Evolutionary conservation across 2,797 vertebrate species (phyloP).

Genomic region (Channa striata): DNA sequence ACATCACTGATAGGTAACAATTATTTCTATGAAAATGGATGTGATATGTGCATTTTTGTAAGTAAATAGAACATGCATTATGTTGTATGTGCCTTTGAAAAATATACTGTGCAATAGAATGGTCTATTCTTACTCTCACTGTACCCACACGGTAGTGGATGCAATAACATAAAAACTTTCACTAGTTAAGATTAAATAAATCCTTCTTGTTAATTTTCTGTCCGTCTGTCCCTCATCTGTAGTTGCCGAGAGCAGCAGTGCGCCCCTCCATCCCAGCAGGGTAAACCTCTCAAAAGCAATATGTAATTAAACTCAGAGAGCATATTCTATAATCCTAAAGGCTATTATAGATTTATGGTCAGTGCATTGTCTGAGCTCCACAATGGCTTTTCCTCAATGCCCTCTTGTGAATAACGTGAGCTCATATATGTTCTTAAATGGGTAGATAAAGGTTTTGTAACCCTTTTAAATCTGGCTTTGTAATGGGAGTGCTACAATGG

Average conservation of each 20-base stretch:
- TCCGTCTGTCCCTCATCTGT: conserved; percentile 76
- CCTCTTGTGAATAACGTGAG: conserved; percentile 56
- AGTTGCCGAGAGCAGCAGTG: conserved; percentile 34
- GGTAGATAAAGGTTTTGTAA: conserved; percentile 83
- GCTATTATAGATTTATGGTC: conserved; percentile 85
- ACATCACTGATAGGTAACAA: too few species aligned
- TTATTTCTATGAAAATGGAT: not conserved
- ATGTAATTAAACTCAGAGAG: conserved; percentile 87
- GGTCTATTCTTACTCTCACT: not conserved
- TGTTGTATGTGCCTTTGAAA: not conserved
- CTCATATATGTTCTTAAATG: conserved; percentile 83
- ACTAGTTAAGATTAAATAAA: conserved; percentile 75
- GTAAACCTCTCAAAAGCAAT: conserved; percentile 83
- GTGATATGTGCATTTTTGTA: not conserved
- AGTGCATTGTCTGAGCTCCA: conserved; percentile 81
- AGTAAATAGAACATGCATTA: not conserved
- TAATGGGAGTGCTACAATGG: conserved; percentile 77
- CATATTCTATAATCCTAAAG: conserved; percentile 89
- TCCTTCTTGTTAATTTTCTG: conserved; percentile 76
- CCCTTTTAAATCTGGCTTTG: conserved; percentile 76
- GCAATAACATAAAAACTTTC: conserved; percentile 66
- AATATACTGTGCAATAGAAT: not conserved
- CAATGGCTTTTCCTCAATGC: conserved; percentile 62
- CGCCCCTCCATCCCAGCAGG: conserved; percentile 48
- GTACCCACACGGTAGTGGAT: conserved; percentile 14